Base-by-base conservation (phyloP, 2,113 vertebrate species). In the Epinephelus moara region DNA sequence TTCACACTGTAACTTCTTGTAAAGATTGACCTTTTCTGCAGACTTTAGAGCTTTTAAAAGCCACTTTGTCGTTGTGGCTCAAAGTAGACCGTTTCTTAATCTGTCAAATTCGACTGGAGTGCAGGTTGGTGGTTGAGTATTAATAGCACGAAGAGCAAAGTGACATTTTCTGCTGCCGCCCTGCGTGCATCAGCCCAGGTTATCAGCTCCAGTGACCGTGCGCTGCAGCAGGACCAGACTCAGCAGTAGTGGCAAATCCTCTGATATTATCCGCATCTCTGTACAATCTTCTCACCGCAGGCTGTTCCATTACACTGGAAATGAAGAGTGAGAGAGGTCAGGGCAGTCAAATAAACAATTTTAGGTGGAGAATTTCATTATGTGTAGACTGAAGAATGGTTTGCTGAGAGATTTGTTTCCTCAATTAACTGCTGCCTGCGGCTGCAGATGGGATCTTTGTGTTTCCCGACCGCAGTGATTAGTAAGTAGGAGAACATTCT, bases 261-360 rank as follows among this genome's bases (percentile, higher is more conserved):
- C 67, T 70, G 61, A 84, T 82, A 83, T 80, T 77, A 92, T 91
- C 87, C 76, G 42, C 79, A 79, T 75, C 81, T 62, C 72, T 74
- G 77, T 66, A 55, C 85, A 83, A 62, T 76, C 88, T 73, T 71
- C 57, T 55, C 55, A 61, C 83, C 56, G 50, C 86, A 42, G 79
- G 75, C 73, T 62, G 21, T 81, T 83, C 85, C 76, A 82, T 83
- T 82, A 79, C 68, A 59, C 75, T 72, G 70, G 25, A 85, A 86
- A 89, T 88, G 80, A 86, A 63, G 84, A 88, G 88, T n/a, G 75
- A 85, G 82, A 61, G 76, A 82, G 82, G 87, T 92, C 84, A 70
- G 76, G 33, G 62, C 76, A 73, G 85, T 78, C 78, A 78, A 88
- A 89, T 85, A 89, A 92, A 92, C 90, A 84, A 67, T 86, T 92